Percentiles rank a stretch among this genome's conserved stretches.
Conservation (phyloP, 2,797 vertebrate genomes). For the Chromis chromis region DNA sequence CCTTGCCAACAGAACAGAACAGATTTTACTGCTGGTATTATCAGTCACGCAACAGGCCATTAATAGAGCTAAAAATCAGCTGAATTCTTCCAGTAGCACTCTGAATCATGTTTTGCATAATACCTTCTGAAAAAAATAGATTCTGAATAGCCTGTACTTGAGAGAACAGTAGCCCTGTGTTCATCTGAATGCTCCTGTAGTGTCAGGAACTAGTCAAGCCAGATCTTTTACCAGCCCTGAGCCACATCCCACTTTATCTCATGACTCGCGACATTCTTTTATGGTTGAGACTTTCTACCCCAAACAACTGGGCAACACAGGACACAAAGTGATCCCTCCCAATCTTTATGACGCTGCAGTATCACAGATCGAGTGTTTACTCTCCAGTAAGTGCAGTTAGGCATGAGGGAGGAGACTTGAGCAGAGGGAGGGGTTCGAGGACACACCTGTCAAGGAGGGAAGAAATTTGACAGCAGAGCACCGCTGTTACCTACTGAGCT, state of each 20-base stretch:
- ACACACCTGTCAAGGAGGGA: constrained; percentile 59
- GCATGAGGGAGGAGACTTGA: constrained; percentile 64
- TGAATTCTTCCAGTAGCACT: constrained; percentile 3
- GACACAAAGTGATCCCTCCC: constrained; percentile 24
- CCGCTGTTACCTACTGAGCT: neutral
- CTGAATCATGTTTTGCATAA: constrained; percentile 2
- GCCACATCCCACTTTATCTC: constrained; percentile 56
- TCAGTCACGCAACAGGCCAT: neutral
- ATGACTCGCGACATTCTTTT: constrained; percentile 57
- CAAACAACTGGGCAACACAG: constrained; percentile 2
- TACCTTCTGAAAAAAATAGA: neutral
- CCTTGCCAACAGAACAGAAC: neutral
- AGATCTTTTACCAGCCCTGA: constrained; percentile 52
- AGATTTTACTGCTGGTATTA: neutral
- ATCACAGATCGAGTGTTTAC: constrained; percentile 33
- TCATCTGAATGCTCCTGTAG: constrained; percentile 15
- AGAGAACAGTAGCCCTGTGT: constrained; percentile 51
- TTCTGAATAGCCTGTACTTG: constrained; percentile 17
- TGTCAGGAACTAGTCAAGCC: constrained; percentile 63
- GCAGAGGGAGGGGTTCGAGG: constrained; percentile 28
- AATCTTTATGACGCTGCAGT: constrained; percentile 21
- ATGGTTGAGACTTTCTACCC: constrained; percentile 43
- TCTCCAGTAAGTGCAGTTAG: constrained; percentile 2
- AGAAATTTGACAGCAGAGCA: constrained; percentile 29
- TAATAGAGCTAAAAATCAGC: neutral